Evolutionary conservation across 2,797 vertebrate species (phyloP), one percentile per base, ranked within the genome.

Genomic region (Trachops cirrhosus): DNA sequence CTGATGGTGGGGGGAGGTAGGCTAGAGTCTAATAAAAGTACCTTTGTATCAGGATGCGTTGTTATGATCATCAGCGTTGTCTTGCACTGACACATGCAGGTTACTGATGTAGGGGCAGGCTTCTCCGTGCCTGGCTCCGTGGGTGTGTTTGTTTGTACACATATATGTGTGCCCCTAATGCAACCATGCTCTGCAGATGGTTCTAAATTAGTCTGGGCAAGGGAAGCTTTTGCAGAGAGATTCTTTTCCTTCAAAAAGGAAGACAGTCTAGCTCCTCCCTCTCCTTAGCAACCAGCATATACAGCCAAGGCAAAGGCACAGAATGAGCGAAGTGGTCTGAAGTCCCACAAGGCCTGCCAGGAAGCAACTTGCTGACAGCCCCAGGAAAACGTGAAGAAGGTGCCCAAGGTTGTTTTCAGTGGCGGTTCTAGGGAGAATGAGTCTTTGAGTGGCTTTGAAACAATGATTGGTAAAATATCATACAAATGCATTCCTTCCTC

Each of bases 101-200:
- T 89, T 48, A 29, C 57, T 26, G 85, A 62, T 0, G 1, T 10
- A 24, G n/a, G 46, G 57, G 37, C 34, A 73, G 21, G 77, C 32
- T 37, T n/a, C 26, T 16, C 34, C 57, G 44, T n/a, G 64, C 67
- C n/a, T 1, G 64, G 74, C 57, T 70, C 41, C 3, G 1, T n/a
- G 64, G 54, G 84, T 44, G 29, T 50, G 52, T 59, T 82, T 86
- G 70, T 93, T 68, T 79, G 62, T 34, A 82, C 48, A 94, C 89
- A 59, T 37, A 16, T 48, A 39, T 50, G 82, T 48, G 79, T 95
- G 97, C 96, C 86, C 86, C 83, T 95, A 96, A 75, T 24, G 26
- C 8, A 67, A 83, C 97, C 94, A 64, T 97, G 93, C 82, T 95
- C 96, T 97, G 95, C 97, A 98, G 95, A 97, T 98, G 97, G 96